A percentile compares a stretch with the other conserved stretches of the same genome.
Evolutionary conservation across 1,140 invertebrate species (phyloP).

Genomic region (Listronotus bonariensis): DNA sequence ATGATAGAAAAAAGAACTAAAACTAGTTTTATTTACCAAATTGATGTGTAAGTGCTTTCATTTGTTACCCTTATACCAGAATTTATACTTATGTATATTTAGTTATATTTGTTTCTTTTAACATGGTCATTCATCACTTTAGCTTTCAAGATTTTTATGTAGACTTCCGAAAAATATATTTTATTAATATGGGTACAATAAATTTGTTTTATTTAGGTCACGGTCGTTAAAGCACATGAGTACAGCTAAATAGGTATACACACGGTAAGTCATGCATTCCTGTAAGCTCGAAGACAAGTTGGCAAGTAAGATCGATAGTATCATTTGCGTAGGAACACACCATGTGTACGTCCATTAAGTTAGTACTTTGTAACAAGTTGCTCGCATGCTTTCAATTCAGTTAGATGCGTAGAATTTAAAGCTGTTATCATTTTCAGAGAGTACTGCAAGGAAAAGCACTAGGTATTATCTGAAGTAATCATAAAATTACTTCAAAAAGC

Average conservation of each 20-base stretch:
- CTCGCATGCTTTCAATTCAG: no score
- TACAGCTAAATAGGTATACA: background rate
- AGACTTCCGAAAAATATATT: conserved; percentile 32
- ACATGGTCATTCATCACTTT: conserved; percentile 19
- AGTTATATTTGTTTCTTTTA: conserved; percentile 18
- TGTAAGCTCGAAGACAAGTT: no score
- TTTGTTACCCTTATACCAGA: conserved; percentile 13
- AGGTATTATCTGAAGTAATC: no score
- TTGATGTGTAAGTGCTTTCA: conserved; percentile 2
- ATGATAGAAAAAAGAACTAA: conserved; percentile 3
- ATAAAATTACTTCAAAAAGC: no score
- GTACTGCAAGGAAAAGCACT: no score
- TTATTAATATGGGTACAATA: conserved; percentile 28
- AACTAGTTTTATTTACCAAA: background rate
- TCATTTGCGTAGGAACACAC: no score
- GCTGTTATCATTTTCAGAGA: no score
- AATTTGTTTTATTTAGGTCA: conserved; percentile 12
- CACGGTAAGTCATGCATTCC: background rate
- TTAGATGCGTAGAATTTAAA: no score
- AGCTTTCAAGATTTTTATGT: conserved; percentile 32
- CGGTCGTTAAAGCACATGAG: background rate
- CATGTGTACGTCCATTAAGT: no score
- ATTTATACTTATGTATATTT: conserved; percentile 16
- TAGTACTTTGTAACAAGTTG: no score
- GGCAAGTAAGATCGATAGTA: no score